These are phyloP conservation scores for Centruroides sculpturatus DNA, from an alignment of 1,140 invertebrate genomes.

Conservation along the genomic window DNA sequence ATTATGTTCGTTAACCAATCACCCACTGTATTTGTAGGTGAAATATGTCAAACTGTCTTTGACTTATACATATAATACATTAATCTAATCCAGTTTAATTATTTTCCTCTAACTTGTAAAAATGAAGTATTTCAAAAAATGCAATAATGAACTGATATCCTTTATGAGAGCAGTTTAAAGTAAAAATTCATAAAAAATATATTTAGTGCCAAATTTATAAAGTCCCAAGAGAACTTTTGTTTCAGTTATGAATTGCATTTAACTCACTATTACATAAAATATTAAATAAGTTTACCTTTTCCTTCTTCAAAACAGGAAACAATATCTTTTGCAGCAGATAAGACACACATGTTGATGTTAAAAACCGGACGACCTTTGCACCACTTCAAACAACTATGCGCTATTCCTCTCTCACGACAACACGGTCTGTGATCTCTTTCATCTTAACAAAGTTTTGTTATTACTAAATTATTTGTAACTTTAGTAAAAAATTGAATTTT, in stretches of 20 bases:
- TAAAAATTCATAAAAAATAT: not conserved
- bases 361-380: slow-evolving; percentile 52
- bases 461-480: not conserved
- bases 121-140: too few relatives aligned
- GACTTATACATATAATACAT: too few relatives aligned
- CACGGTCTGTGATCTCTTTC: slow-evolving; percentile 62
- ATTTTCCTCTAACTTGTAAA: too few relatives aligned
- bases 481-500: slow-evolving; percentile 4
- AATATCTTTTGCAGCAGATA: slow-evolving; percentile 54
- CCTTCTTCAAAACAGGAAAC: slow-evolving; percentile 65
- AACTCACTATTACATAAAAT: too few relatives aligned
- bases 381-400: slow-evolving; percentile 56
- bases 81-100: too few relatives aligned
- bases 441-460: slow-evolving; percentile 27
- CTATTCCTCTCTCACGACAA: slow-evolving; percentile 55
- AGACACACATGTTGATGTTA: slow-evolving; percentile 46
- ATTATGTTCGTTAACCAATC: too few relatives aligned
- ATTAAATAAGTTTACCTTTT: slow-evolving; percentile 35
- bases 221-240: too few relatives aligned
- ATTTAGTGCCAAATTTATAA: not conserved
- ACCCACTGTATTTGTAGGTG: too few relatives aligned
- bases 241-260: too few relatives aligned
- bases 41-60: too few relatives aligned
- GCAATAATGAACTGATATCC: too few relatives aligned
- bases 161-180: too few relatives aligned